Conservation (phyloP, 2,888 invertebrate genomes). For the Napeogenes sylphis region DNA sequence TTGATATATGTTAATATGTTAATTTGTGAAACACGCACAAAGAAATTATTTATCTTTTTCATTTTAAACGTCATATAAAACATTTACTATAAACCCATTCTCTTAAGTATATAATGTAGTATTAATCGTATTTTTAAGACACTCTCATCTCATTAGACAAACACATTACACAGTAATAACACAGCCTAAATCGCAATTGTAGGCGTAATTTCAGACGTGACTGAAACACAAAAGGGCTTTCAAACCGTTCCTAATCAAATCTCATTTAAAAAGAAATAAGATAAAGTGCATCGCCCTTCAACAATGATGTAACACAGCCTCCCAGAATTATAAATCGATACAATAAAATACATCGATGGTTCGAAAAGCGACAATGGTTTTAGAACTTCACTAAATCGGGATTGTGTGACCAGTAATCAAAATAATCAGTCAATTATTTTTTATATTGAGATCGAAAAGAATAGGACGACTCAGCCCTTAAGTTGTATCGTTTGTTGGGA, state of each 20-base stretch:
- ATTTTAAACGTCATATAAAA: no score
- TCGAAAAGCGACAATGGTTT: neutral
- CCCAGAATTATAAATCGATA: neutral
- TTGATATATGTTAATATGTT: no score
- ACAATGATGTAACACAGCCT: conserved; percentile 4
- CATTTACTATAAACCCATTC: neutral
- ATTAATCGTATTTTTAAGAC: neutral
- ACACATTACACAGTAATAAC: conserved; percentile 31
- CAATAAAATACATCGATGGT: neutral
- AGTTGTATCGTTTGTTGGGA: conserved; percentile 15
- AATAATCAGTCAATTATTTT: neutral
- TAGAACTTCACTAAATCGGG: neutral
- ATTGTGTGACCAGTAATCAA: neutral
- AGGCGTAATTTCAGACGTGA: conserved; percentile 41
- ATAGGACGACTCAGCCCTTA: conserved; percentile 12
- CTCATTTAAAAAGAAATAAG: conserved; percentile 31
- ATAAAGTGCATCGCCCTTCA: conserved; percentile 23
- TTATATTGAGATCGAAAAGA: conserved; percentile 12
- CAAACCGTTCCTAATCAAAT: conserved; percentile 37
- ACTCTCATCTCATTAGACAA: conserved; percentile 15
- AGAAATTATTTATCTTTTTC: no score
- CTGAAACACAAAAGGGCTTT: conserved; percentile 44
- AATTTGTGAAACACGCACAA: no score
- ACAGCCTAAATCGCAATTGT: conserved; percentile 33
- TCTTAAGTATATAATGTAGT: neutral